Evolutionary conservation across 2,113 vertebrate genomes (phyloP).

Genomic region (Enhydra lutris): DNA sequence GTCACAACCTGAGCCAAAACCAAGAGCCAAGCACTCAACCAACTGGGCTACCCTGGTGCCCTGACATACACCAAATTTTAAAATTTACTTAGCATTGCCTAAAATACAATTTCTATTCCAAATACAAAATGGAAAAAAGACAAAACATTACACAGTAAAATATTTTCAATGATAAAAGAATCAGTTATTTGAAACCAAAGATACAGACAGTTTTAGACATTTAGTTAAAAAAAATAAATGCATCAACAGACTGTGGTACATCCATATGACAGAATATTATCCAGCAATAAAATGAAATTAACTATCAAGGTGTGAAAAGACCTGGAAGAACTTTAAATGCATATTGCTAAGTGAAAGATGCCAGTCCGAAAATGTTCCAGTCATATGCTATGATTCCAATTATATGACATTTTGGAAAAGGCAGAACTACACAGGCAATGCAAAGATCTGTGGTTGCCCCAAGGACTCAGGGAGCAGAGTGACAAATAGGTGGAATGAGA

Average conservation of each 20-base stretch:
- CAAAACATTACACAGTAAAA: not conserved
- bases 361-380: not conserved
- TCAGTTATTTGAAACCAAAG: not conserved
- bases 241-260: not conserved
- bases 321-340: not conserved
- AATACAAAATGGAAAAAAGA: not conserved
- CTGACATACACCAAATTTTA: not conserved
- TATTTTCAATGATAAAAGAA: not conserved
- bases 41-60: not conserved
- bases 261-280: not conserved
- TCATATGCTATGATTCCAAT: not conserved
- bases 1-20: not conserved
- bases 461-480: not conserved
- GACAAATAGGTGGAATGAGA: not conserved
- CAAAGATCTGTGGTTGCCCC: not conserved
- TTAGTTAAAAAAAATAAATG: not conserved
- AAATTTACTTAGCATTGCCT: not conserved
- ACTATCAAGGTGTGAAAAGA: not conserved
- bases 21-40: not conserved
- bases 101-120: not conserved
- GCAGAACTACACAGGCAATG: not conserved
- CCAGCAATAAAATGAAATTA: not conserved
- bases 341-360: not conserved
- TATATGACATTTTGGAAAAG: not conserved
- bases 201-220: not conserved